Evolutionary conservation across 2,888 invertebrate genomes (phyloP).

Genomic region (Emesis russula): DNA sequence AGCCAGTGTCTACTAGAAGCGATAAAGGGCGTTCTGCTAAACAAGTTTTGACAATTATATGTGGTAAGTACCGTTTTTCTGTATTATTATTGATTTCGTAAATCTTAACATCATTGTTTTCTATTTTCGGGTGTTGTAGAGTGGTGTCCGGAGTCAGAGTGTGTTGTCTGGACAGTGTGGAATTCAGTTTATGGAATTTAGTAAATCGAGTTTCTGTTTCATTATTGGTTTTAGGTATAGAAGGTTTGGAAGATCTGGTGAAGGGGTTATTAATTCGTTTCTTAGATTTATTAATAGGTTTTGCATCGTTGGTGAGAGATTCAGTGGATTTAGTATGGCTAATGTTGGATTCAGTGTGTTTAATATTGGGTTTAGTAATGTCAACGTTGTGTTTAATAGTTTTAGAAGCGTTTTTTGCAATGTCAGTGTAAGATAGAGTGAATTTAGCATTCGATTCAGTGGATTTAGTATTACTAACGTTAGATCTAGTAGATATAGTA

Average conservation of each 20-base stretch:
- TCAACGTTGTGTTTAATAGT: not conserved
- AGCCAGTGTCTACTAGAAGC: slow-evolving; percentile 6
- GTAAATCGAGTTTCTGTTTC: too few relatives aligned
- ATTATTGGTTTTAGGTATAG: not conserved
- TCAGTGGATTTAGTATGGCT: not conserved
- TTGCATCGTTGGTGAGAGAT: not conserved
- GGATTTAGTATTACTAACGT: not conserved
- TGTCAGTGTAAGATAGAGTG: not conserved
- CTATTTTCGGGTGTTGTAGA: not conserved
- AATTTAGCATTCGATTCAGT: not conserved
- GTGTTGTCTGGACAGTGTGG: not conserved
- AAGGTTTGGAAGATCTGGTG: not conserved
- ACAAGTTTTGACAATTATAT: not conserved
- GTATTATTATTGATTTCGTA: slow-evolving; percentile 4
- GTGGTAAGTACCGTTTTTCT: not conserved
- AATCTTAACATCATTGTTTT: not conserved
- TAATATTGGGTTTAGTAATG: not conserved
- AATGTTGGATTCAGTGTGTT: slow-evolving; percentile 3
- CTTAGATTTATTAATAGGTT: not conserved
- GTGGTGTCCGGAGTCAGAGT: too few relatives aligned
- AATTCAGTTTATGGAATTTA: not conserved
- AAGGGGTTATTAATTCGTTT: not conserved
- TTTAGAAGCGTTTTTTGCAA: not conserved
- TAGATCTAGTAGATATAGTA: too few relatives aligned
- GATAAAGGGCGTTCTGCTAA: not conserved